A percentile compares a stretch with the other conserved stretches of the same genome.
phyloP scores from a whole-genome alignment of 1,140 invertebrate genomes.

The Dolichoris vasculosae region DNA sequence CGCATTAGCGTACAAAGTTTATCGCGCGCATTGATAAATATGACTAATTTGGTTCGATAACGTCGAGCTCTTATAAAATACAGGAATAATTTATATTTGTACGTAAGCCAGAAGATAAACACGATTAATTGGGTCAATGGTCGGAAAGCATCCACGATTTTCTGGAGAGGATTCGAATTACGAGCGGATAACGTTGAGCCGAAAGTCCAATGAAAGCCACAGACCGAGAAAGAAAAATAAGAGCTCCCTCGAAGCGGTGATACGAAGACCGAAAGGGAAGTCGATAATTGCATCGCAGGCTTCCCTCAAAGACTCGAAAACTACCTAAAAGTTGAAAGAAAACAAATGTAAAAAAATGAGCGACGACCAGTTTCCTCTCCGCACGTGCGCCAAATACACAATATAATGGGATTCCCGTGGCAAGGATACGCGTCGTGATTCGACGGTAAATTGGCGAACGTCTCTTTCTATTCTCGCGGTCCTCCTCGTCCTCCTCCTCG shows the following conservation, averaged over 20 bases:
- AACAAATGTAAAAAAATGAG: not conserved
- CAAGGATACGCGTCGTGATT: not conserved
- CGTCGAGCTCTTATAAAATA: not conserved
- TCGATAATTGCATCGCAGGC: not conserved
- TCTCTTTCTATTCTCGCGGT: constrained; percentile 14
- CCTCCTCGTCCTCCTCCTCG: too few relatives aligned
- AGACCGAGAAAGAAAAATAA: not conserved
- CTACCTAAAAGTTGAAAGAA: not conserved
- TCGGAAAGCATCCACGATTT: not conserved
- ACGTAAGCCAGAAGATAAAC: not conserved
- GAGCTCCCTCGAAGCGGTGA: not conserved
- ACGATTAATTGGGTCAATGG: constrained; percentile 13
- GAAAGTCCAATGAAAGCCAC: not conserved
- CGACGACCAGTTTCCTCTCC: not conserved
- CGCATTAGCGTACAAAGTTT: too few relatives aligned
- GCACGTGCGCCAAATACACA: constrained; percentile 15
- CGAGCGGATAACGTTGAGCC: not conserved
- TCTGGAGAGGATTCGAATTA: constrained; percentile 21
- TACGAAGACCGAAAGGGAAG: not conserved
- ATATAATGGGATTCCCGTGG: constrained; percentile 2
- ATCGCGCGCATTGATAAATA: not conserved
- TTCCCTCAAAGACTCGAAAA: not conserved
- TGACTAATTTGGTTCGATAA: not conserved
- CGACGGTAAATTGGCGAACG: not conserved
- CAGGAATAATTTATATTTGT: not conserved